Percentiles rank a stretch among this genome's conserved stretches.
Conservation (phyloP, 2,113 vertebrate genomes). For the Proterorhinus semilunaris region DNA sequence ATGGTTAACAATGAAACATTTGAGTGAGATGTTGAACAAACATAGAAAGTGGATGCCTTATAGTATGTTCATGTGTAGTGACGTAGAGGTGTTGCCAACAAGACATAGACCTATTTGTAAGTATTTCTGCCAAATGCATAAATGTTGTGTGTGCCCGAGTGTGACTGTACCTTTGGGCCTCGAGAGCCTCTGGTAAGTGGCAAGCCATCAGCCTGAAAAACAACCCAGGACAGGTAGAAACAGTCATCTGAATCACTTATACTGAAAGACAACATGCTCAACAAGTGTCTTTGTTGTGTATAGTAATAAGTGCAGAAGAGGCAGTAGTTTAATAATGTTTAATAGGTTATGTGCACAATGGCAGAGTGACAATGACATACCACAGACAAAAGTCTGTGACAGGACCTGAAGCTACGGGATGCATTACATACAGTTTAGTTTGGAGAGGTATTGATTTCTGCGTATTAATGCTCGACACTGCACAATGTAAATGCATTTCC, state of each 20-base stretch:
- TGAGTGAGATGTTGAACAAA: not conserved
- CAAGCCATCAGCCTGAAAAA: constrained; percentile 75
- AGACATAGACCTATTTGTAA: not conserved
- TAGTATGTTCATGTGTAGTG: not conserved
- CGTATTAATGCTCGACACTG: constrained; percentile 60
- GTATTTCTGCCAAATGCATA: not conserved
- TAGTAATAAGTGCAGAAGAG: not conserved
- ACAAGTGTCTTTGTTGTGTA: no score
- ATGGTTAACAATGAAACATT: no score
- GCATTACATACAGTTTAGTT: constrained; percentile 62
- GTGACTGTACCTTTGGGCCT: constrained; percentile 86
- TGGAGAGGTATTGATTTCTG: constrained; percentile 69
- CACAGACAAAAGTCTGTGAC: constrained; percentile 40
- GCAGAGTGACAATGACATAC: constrained; percentile 42
- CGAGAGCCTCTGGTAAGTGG: constrained; percentile 84
- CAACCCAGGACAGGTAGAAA: constrained; percentile 39
- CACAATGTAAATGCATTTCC: constrained; percentile 64
- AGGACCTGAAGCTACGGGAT: constrained; percentile 48
- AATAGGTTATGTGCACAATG: constrained; percentile 35
- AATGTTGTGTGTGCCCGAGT: not conserved
- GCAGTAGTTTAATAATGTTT: constrained; percentile 18
- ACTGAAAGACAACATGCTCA: no score
- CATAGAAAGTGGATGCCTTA: not conserved
- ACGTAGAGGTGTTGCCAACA: not conserved
- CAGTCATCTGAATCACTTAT: no score